Base-by-base conservation (phyloP, 1,140 invertebrate species). In the Copidosoma floridanum region DNA sequence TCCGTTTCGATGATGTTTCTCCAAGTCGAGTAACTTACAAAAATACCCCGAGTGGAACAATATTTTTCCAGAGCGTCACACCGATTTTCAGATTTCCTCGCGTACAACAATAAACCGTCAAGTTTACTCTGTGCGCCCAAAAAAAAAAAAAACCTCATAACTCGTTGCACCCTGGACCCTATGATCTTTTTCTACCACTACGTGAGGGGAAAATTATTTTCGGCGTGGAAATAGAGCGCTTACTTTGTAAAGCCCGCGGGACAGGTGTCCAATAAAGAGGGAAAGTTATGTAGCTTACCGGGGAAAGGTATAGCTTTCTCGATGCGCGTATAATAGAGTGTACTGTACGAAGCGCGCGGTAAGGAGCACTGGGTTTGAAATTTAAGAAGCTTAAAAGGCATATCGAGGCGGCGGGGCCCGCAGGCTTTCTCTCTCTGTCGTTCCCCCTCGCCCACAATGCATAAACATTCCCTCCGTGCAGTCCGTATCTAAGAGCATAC, bases 331-430 rank as follows among this genome's bases (percentile, higher is more conserved):
- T n/a, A n/a, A n/a, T n/a, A 37, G 32, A 16, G 57, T 32, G 29
- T 32, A 32, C n/a, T n/a, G 48, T 35, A 32, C 20, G 47, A 40
- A 53, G 18, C 37, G 11, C 12, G 27, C 38, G 23, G 44, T 48
- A 59, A 12, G 12, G 24, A 8, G 41, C 32, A 48, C 40, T 54
- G 50, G 48, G 37, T 51, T 54, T 55, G 51, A 61, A 50, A 61
- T 61, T 61, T 55, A 61, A 61, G 52, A 61, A 55, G 51, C 44
- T 61, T 55, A 55, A 54, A 43, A 61, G 52, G 47, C n/a, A n/a
- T n/a, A n/a, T n/a, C n/a, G n/a, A 40, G n/a, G 18, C 4, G 26
- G 32, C 54, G 18, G 26, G 5, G 32, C 27, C 43, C 14, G 12
- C 12, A 5, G 40, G 37, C 23, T 32, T n/a, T n/a, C n/a, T n/a